These are phyloP conservation scores for Meriones psammophilus DNA, from an alignment of 2,797 vertebrate species.

Conservation along the genomic window DNA sequence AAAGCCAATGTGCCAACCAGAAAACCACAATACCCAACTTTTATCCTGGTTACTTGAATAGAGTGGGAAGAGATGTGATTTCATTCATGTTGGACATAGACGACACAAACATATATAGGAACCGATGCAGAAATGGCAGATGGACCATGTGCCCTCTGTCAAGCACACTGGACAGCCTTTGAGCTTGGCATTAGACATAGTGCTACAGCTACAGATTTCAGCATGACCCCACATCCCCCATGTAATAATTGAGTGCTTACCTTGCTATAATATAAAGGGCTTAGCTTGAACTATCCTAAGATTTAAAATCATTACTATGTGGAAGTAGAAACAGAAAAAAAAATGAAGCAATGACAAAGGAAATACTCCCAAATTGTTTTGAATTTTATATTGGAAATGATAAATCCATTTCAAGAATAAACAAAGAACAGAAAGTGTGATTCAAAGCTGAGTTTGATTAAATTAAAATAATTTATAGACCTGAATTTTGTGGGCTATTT, in stretches of 20 bases:
- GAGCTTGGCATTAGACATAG: not conserved
- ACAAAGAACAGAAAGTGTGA: not conserved
- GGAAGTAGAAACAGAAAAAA: not conserved
- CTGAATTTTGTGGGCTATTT: not conserved
- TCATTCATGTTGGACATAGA: not conserved
- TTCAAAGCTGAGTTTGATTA: conserved; percentile 8
- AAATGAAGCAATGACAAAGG: not conserved
- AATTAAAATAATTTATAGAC: not conserved
- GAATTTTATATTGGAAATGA: not conserved
- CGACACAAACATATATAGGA: not conserved
- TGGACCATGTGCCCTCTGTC: not conserved
- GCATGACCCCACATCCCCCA: no score
- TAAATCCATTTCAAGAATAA: conserved; percentile 10
- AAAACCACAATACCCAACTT: not conserved
- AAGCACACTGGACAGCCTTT: not conserved
- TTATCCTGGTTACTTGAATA: not conserved
- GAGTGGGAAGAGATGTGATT: not conserved
- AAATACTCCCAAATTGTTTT: conserved; percentile 1
- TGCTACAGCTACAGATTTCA: not conserved
- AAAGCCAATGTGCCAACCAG: not conserved
- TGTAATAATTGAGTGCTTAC: not conserved
- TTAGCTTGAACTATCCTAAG: not conserved
- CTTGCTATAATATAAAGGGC: not conserved
- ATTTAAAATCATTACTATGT: not conserved
- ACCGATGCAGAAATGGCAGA: not conserved